These are phyloP conservation scores for Craniophora ligustri DNA, from an alignment of 2,888 invertebrate species.

Conservation along the genomic window DNA sequence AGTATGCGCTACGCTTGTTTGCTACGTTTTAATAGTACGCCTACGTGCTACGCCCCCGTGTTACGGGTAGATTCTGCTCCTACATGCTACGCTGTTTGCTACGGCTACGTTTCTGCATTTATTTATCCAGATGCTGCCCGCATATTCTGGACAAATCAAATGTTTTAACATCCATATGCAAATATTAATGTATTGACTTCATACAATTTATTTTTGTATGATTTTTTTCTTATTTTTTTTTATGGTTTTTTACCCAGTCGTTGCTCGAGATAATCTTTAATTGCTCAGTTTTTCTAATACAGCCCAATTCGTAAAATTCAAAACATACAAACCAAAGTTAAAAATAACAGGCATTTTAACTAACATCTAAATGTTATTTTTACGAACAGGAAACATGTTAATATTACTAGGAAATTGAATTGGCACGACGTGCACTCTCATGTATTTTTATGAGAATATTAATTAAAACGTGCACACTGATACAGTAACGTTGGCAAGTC, in stretches of 20 bases:
- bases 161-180: too few species aligned
- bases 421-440: slow-evolving; percentile 21
- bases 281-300: too few species aligned
- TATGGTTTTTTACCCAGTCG: too few species aligned
- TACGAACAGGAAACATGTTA: slow-evolving; percentile 8
- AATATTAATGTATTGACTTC: too few species aligned
- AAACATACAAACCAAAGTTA: background rate
- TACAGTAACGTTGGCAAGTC: slow-evolving; percentile 6
- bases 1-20: too few species aligned
- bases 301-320: background rate
- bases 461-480: slow-evolving; percentile 32
- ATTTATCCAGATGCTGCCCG: too few species aligned
- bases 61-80: background rate
- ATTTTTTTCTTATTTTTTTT: too few species aligned
- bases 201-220: too few species aligned
- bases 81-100: slow-evolving; percentile 10
- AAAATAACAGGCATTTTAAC: slow-evolving; percentile 1
- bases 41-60: background rate
- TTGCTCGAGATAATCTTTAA: too few species aligned
- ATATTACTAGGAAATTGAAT: slow-evolving; percentile 29
- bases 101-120: too few species aligned
- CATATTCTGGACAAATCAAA: too few species aligned
- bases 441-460: slow-evolving; percentile 18
- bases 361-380: slow-evolving; percentile 6
- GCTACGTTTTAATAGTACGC: too few species aligned